phyloP scores from a whole-genome alignment of 2,113 vertebrate genomes.

The Actinemys pallida region DNA sequence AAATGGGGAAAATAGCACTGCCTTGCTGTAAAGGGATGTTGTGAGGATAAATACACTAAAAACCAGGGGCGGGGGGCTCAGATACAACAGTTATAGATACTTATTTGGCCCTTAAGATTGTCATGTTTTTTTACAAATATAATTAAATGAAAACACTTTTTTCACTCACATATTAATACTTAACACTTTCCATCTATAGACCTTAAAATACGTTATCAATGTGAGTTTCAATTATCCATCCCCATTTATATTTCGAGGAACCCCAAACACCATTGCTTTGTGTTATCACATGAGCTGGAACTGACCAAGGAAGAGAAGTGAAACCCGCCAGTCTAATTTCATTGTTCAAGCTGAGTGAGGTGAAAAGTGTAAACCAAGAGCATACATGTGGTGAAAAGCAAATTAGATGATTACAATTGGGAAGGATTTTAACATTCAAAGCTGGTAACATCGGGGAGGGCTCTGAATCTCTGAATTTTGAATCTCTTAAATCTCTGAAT shows the following conservation, averaged over 20 bases:
- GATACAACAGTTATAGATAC: not conserved
- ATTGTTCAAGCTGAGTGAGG: not conserved
- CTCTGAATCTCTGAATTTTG: not conserved
- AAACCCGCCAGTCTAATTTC: not conserved
- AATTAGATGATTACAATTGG: not conserved
- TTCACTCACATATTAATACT: not conserved
- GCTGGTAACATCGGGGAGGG: not conserved
- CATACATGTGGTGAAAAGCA: not conserved
- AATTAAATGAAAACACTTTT: not conserved
- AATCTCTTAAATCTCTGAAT: not conserved
- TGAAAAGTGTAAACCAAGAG: not conserved
- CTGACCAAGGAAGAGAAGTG: not conserved
- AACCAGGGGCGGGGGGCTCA: not conserved
- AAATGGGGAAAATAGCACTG: not conserved
- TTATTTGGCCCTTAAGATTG: not conserved
- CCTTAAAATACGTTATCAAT: not conserved
- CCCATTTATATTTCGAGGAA: not conserved
- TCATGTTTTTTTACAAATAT: not conserved
- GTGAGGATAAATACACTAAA: not conserved
- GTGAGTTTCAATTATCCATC: not conserved
- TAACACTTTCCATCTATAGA: not conserved
- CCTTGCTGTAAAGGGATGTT: not conserved
- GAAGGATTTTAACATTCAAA: not conserved
- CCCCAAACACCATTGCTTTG: not conserved
- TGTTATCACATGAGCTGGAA: not conserved